phyloP scores from a whole-genome alignment of 2,797 vertebrate species.

The Gymnothorax javanicus region DNA sequence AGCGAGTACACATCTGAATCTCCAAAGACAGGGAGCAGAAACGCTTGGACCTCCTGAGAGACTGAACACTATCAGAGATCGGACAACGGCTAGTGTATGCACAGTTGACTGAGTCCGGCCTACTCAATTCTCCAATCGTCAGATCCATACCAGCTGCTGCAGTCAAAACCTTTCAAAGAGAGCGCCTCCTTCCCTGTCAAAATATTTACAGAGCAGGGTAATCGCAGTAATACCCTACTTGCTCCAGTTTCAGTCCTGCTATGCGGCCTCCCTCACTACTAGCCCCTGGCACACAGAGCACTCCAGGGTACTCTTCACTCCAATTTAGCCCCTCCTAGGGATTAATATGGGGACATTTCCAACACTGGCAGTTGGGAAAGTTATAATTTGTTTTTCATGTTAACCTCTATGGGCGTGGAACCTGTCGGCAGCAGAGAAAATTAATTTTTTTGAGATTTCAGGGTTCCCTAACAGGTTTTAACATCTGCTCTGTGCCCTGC shows the following conservation, averaged over 20 bases:
- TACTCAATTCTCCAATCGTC: neutral
- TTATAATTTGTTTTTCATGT: neutral
- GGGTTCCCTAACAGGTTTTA: neutral
- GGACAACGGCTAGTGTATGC: neutral
- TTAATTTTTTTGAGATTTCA: too few species aligned
- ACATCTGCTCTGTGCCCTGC: neutral
- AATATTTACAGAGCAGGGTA: neutral
- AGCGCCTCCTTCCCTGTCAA: constrained; percentile 2
- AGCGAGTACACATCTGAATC: constrained; percentile 27
- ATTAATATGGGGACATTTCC: neutral
- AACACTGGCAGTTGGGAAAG: neutral
- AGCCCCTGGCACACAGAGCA: neutral
- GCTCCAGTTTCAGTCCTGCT: neutral
- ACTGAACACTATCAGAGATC: neutral
- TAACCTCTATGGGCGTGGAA: neutral
- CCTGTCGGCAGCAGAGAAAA: too few species aligned
- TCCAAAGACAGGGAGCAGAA: constrained; percentile 34
- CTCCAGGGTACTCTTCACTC: neutral
- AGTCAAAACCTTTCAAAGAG: neutral
- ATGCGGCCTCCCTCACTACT: neutral
- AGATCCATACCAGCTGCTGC: neutral
- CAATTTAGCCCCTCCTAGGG: neutral
- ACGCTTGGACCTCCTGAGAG: constrained; percentile 49
- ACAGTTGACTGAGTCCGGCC: neutral
- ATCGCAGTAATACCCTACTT: neutral